phyloP scores from a whole-genome alignment of 2,888 invertebrate species.

The Drosophila greeni region DNA sequence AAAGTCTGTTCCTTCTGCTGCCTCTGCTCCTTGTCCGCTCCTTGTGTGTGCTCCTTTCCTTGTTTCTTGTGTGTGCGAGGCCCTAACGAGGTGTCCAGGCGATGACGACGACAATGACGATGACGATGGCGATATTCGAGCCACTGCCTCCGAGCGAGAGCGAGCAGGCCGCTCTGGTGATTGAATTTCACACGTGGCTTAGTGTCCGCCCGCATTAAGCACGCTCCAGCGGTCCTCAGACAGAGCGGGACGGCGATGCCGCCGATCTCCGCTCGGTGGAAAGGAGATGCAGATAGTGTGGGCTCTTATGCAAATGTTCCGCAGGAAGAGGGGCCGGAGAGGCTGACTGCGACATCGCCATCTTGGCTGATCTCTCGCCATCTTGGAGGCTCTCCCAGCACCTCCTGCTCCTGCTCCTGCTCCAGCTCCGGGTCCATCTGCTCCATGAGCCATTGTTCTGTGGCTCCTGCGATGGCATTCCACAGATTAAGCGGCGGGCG shows the following conservation, averaged over 20 bases:
- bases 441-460: slow-evolving; percentile 60
- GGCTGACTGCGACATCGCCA: slow-evolving; percentile 50
- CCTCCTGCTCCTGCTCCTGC: slow-evolving; percentile 5
- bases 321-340: neutral
- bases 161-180: slow-evolving; percentile 43
- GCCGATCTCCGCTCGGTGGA: neutral
- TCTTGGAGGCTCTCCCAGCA: slow-evolving; percentile 55
- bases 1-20: slow-evolving; percentile 2
- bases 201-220: slow-evolving; percentile 76
- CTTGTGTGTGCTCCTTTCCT: slow-evolving; percentile 9
- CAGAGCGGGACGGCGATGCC: slow-evolving; percentile 1
- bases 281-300: slow-evolving; percentile 52
- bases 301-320: slow-evolving; percentile 61
- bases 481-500: slow-evolving; percentile 60
- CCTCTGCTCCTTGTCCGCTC: neutral
- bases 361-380: slow-evolving; percentile 70
- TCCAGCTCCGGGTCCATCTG: slow-evolving; percentile 41
- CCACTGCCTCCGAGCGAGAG: slow-evolving; percentile 30
- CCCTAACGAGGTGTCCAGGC: slow-evolving; percentile 72
- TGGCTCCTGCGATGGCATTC: slow-evolving; percentile 65
- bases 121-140: slow-evolving; percentile 49
- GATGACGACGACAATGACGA: slow-evolving; percentile 52
- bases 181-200: slow-evolving; percentile 77
- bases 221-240: slow-evolving; percentile 55
- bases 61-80: neutral